Evolutionary conservation across 1,140 invertebrate species (phyloP), one percentile per base, ranked within the genome.

Genomic region (Mylabris phalerata): DNA sequence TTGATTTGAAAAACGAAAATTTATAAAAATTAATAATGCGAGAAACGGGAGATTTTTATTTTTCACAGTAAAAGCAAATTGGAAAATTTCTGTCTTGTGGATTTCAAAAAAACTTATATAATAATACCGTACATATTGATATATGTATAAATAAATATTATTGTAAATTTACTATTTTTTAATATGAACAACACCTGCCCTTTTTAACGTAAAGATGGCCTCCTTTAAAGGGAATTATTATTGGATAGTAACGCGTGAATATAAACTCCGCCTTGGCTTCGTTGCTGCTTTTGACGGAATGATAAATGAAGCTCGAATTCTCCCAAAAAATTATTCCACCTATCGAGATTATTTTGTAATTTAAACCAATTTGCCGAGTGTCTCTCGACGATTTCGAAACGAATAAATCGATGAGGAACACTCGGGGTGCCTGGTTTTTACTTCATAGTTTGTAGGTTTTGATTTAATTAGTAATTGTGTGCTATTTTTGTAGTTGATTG

Each of bases 241-340:
- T 80, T 80, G 79, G 79, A 77, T 79, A 79, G 78, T 77, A 79
- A 77, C 73, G 77, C 74, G 75, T 73, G 73, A 78, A 19, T 19
- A 19, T 19, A 19, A 19, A 76, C 75, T 7, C 32, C 32, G 72
- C 77, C 78, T 76, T 78, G 78, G 78, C 79, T 78, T 80, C 77
- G 72, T 74, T 74, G 77, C 76, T 62, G 57, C 44, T 50, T 65
- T 64, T 70, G 68, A 67, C 68, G 58, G 60, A 58, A 67, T 71
- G 69, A 71, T 68, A 32, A 59, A 71, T 69, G 50, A 59, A 55
- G 63, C 60, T 43, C 9, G n/a, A 60, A 62, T 57, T 60, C 58
- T 59, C 55, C 48, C 41, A 32, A 32, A 32, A 4, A 32, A 32
- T 32, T 5, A 7, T 19, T 19, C 19, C 19, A 19, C 19, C 19